Conservation (phyloP, 1,140 invertebrate species). For the Drosophila paulistorum region DNA sequence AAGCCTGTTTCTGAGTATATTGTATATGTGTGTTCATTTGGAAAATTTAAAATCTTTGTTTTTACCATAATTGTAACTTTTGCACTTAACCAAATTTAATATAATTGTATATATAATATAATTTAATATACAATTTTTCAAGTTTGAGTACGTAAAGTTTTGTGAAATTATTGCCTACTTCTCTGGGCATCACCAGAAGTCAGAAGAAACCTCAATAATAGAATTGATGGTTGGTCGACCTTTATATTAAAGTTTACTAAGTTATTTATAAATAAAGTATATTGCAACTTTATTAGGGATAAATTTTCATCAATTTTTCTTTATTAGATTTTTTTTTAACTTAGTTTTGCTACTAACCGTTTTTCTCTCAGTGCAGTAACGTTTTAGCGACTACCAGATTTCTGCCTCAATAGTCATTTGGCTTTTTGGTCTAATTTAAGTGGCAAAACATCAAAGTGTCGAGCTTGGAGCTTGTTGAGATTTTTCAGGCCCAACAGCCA, state of each 20-base stretch:
- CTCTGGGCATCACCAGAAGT: no score
- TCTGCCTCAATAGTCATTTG: conserved; percentile 43
- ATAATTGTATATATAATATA: not conserved
- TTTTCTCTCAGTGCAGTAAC: conserved; percentile 2
- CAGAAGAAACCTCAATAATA: no score
- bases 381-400: not conserved
- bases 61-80: conserved; percentile 45
- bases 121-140: not conserved
- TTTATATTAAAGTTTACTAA: no score
- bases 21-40: conserved; percentile 64
- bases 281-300: no score
- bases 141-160: not conserved
- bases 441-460: conserved; percentile 36
- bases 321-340: no score
- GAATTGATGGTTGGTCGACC: no score
- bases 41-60: conserved; percentile 70
- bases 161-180: not conserved
- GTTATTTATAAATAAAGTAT: no score
- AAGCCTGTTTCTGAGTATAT: conserved; percentile 22
- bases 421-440: conserved; percentile 53
- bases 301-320: no score
- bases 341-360: no score
- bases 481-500: conserved; percentile 31
- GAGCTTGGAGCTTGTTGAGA: conserved; percentile 30
- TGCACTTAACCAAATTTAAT: not conserved